Evolutionary conservation across 2,888 invertebrate genomes (phyloP).

Genomic region (Melieria picta): DNA sequence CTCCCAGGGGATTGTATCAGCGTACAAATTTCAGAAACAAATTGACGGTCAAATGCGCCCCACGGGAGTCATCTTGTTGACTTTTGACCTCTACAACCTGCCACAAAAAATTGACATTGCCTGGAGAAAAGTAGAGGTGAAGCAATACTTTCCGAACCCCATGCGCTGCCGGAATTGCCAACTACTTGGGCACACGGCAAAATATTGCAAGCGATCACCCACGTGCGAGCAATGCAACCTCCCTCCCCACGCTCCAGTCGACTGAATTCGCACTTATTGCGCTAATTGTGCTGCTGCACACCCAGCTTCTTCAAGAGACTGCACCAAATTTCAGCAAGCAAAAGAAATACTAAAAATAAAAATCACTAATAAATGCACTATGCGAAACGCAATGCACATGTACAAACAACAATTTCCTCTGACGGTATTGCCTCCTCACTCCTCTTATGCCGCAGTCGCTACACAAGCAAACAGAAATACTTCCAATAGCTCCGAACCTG

Average conservation of each 20-base stretch:
- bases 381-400: neutral
- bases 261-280: neutral
- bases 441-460: too few relatives aligned
- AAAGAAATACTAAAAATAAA: conserved; percentile 12
- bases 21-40: conserved; percentile 14
- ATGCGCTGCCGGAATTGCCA: conserved; percentile 22
- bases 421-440: too few relatives aligned
- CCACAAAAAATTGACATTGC: conserved; percentile 21
- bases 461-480: too few relatives aligned
- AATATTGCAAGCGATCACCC: conserved; percentile 7
- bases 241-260: neutral
- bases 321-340: neutral
- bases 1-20: neutral
- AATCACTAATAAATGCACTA: conserved; percentile 2
- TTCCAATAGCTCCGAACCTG: too few relatives aligned
- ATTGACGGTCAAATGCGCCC: neutral
- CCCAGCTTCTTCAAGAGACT: conserved; percentile 4
- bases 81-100: conserved; percentile 17
- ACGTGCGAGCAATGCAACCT: neutral
- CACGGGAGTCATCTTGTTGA: conserved; percentile 15
- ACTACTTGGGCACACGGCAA: conserved; percentile 1
- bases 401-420: too few relatives aligned
- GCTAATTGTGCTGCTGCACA: neutral
- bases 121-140: conserved; percentile 8
- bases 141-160: conserved; percentile 17